These are phyloP conservation scores for Montipora capitata DNA, from an alignment of 92 coral and sea anemone genomes.

Conservation along the genomic window DNA sequence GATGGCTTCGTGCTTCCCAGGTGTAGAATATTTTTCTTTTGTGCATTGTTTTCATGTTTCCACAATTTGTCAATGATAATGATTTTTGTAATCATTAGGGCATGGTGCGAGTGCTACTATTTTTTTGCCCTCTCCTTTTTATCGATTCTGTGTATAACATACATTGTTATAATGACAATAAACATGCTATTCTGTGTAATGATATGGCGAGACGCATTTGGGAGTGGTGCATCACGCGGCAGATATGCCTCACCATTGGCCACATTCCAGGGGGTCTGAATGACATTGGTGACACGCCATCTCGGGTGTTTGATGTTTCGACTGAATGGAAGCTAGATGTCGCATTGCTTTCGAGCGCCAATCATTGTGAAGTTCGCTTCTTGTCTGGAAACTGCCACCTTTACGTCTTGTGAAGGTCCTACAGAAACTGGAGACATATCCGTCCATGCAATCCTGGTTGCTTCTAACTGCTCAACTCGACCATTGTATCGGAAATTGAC, in stretches of 20 bases:
- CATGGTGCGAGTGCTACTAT: no score
- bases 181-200: no score
- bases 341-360: conserved; percentile 26
- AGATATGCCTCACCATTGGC: not conserved
- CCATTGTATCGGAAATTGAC: conserved; percentile 73
- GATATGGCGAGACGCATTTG: no score
- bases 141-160: no score
- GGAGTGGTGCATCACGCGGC: no score
- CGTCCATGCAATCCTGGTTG: conserved; percentile 59
- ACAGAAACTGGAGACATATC: conserved; percentile 42
- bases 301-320: conserved; percentile 48
- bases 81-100: no score
- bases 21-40: no score
- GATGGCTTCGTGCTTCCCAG: no score
- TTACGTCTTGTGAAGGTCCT: conserved; percentile 55
- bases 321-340: conserved; percentile 64
- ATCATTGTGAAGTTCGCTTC: conserved; percentile 69
- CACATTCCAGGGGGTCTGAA: conserved; percentile 58
- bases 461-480: conserved; percentile 72
- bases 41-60: no score
- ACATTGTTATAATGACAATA: no score
- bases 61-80: no score
- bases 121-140: no score
- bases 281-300: conserved; percentile 57
- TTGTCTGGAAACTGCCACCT: conserved; percentile 51